Percentiles rank a stretch among this genome's conserved stretches.
phyloP scores from a whole-genome alignment of 2,797 vertebrate species.

The Sylvia borin region DNA sequence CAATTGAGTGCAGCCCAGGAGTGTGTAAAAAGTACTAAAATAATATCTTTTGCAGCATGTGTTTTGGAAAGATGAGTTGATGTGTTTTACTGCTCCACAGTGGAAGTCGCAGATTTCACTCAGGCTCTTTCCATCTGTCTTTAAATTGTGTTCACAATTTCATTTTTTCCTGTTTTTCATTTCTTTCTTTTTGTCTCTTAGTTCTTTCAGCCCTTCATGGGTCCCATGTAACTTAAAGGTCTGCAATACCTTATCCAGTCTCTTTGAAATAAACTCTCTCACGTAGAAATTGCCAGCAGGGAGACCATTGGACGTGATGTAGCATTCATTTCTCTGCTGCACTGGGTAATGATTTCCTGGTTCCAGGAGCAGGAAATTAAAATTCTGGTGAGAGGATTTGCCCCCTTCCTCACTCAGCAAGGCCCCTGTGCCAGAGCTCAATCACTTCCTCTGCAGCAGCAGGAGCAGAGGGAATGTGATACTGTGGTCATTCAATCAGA shows the following conservation, averaged over 20 bases:
- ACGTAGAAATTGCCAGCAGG: background rate
- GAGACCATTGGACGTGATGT: background rate
- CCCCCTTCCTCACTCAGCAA: constrained; percentile 43
- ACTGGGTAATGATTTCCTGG: constrained; percentile 24
- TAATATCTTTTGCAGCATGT: background rate
- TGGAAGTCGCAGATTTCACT: background rate
- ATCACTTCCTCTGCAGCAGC: constrained; percentile 47
- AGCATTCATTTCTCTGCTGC: constrained; percentile 36
- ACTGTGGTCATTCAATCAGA: constrained; percentile 39
- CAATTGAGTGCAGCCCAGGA: background rate
- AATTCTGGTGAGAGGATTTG: constrained; percentile 55
- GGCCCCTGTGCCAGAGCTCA: constrained; percentile 41
- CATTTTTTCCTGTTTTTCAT: background rate
- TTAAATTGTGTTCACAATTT: background rate
- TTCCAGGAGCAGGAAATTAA: constrained; percentile 47
- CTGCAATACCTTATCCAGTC: background rate
- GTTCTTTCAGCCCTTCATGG: background rate
- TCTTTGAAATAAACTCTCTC: constrained; percentile 30
- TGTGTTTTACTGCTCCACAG: background rate
- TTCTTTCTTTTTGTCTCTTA: background rate
- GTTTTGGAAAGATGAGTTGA: constrained; percentile 7
- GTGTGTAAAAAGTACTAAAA: background rate
- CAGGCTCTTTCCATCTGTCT: background rate
- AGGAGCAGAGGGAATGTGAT: constrained; percentile 14
- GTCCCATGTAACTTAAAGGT: background rate